These are phyloP conservation scores for Pseudomyrmex sp. DNA, from an alignment of 1,140 invertebrate genomes.

Conservation along the genomic window DNA sequence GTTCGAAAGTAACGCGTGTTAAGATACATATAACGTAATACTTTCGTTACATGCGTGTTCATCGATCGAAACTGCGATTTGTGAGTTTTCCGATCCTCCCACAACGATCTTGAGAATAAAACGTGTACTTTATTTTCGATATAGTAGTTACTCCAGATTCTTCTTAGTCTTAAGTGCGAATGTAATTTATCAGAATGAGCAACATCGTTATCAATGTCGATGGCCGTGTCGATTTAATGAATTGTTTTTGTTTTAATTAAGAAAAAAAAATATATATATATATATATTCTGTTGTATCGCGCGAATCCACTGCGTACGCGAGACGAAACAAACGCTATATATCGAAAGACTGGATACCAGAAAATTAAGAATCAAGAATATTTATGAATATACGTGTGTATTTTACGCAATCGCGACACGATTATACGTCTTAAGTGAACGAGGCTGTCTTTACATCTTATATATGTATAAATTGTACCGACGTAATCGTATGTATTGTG, in stretches of 20 bases:
- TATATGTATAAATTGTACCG: constrained; percentile 72
- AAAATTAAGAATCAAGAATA: constrained; percentile 63
- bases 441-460: constrained; percentile 77
- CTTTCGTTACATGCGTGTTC: constrained; percentile 61
- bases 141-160: constrained; percentile 23
- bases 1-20: constrained; percentile 68
- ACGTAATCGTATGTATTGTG: constrained; percentile 77
- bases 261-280: background rate
- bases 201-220: background rate
- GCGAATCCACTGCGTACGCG: constrained; percentile 33
- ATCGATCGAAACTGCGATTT: constrained; percentile 26
- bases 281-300: constrained; percentile 47
- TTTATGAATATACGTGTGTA: constrained; percentile 69
- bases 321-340: constrained; percentile 65
- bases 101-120: constrained; percentile 1
- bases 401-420: constrained; percentile 79
- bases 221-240: constrained; percentile 16
- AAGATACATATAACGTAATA: constrained; percentile 40
- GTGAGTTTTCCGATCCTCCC: background rate
- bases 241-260: constrained; percentile 6
- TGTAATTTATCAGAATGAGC: constrained; percentile 39
- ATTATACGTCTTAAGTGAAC: constrained; percentile 73
- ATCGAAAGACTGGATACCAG: constrained; percentile 78
- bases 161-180: constrained; percentile 57
- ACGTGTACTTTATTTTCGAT: constrained; percentile 19